A percentile compares a stretch with the other conserved stretches of the same genome.
phyloP scores from a whole-genome alignment of 2,113 vertebrate genomes.

The Boulengeromyrus knoepffleri region DNA sequence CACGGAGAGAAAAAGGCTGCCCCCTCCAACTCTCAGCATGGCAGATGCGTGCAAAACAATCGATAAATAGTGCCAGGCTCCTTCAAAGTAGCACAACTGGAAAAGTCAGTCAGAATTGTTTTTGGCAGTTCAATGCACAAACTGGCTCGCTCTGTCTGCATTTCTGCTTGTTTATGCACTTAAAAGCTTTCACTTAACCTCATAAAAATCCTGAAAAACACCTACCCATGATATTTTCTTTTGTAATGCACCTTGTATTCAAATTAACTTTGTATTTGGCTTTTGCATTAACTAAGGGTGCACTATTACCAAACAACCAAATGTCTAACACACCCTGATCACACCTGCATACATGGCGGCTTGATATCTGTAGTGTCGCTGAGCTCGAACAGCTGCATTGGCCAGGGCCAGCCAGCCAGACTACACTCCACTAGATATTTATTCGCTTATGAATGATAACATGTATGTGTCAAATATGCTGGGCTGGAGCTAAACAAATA shows the following conservation, averaged over 20 bases:
- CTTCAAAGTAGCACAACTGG: not conserved
- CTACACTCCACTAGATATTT: not conserved
- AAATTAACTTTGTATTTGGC: not conserved
- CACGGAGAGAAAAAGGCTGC: not conserved
- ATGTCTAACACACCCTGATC: not conserved
- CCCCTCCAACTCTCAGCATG: not conserved
- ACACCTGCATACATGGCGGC: not conserved
- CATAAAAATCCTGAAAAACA: not conserved
- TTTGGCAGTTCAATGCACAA: not conserved
- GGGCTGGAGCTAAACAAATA: not conserved
- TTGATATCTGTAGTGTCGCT: not conserved
- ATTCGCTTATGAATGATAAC: not conserved
- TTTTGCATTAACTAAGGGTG: not conserved
- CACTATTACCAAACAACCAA: not conserved
- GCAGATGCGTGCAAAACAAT: not conserved
- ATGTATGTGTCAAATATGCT: not conserved
- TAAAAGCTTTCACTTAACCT: not conserved
- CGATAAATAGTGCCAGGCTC: not conserved
- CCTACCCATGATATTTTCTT: not conserved
- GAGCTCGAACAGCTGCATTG: not conserved
- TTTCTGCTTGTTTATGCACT: too few relatives aligned
- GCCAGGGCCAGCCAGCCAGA: not conserved
- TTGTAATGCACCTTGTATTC: not conserved
- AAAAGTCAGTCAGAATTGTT: not conserved
- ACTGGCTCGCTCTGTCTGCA: too few relatives aligned